Conservation (phyloP, 2,797 vertebrate species). For the Sebastes flavidus region DNA sequence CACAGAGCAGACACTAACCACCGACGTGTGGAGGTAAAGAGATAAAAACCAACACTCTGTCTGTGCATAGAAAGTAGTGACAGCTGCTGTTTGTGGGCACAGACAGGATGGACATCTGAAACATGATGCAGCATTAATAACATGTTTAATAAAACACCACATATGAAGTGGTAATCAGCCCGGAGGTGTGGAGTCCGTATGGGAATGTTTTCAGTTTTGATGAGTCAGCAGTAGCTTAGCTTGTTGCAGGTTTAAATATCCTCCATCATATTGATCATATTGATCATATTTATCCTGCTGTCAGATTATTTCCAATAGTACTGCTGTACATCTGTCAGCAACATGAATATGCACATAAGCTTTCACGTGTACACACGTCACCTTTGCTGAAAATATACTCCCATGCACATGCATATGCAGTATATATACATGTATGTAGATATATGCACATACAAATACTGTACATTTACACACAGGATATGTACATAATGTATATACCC, state of each 20-base stretch:
- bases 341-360: too few species aligned
- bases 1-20: background rate
- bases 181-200: background rate
- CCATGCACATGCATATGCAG: too few species aligned
- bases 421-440: too few species aligned
- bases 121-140: background rate
- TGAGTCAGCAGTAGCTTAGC: background rate
- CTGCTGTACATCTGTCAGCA: background rate
- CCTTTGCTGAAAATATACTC: too few species aligned
- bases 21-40: background rate
- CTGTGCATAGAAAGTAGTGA: background rate
- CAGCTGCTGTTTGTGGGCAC: background rate
- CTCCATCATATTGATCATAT: background rate
- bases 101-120: background rate
- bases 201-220: background rate
- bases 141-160: background rate
- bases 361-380: too few species aligned
- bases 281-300: background rate
- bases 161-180: background rate
- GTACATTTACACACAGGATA: too few species aligned
- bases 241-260: background rate
- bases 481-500: too few species aligned
- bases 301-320: background rate
- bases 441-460: too few species aligned
- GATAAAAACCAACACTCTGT: background rate